These are phyloP conservation scores for Trinectes maculatus DNA, from an alignment of 2,113 vertebrate species.

Conservation along the genomic window DNA sequence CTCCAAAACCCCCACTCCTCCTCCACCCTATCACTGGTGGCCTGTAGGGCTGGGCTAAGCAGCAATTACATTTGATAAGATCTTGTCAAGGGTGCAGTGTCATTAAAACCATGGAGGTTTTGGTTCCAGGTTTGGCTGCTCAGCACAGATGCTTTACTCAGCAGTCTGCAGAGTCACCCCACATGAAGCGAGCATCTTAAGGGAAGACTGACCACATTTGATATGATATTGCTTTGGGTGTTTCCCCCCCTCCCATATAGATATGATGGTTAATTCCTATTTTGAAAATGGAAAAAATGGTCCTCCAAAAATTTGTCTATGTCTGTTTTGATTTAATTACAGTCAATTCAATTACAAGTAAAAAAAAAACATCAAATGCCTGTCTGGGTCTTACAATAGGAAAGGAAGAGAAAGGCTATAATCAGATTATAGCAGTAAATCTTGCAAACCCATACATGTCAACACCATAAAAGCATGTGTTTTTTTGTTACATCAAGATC, in stretches of 20 bases:
- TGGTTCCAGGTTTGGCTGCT: slow-evolving; percentile 54
- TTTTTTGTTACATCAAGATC: too few species aligned
- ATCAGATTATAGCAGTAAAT: too few species aligned
- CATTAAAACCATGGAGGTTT: slow-evolving; percentile 63
- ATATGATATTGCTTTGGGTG: slow-evolving; percentile 14
- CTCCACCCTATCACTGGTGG: slow-evolving; percentile 19
- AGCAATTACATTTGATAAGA: slow-evolving; percentile 76
- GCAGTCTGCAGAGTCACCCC: slow-evolving; percentile 52
- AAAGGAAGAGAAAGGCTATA: too few species aligned
- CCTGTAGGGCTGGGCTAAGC: slow-evolving; percentile 61
- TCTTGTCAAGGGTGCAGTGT: slow-evolving; percentile 69
- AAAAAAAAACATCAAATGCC: too few species aligned
- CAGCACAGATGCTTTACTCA: slow-evolving; percentile 54
- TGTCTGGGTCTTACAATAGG: too few species aligned
- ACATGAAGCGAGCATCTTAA: slow-evolving; percentile 26
- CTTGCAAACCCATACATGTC: too few species aligned
- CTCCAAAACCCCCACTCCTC: background rate
- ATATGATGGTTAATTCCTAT: background rate
- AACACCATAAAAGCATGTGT: background rate
- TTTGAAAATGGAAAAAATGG: slow-evolving; percentile 18
- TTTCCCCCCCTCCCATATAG: too few species aligned
- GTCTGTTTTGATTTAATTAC: too few species aligned
- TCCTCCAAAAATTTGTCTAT: background rate
- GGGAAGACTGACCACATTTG: slow-evolving; percentile 26
- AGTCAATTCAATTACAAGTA: too few species aligned